These are phyloP conservation scores for Oceanodroma leucorhoa DNA, from an alignment of 2,797 vertebrate species.

Conservation along the genomic window DNA sequence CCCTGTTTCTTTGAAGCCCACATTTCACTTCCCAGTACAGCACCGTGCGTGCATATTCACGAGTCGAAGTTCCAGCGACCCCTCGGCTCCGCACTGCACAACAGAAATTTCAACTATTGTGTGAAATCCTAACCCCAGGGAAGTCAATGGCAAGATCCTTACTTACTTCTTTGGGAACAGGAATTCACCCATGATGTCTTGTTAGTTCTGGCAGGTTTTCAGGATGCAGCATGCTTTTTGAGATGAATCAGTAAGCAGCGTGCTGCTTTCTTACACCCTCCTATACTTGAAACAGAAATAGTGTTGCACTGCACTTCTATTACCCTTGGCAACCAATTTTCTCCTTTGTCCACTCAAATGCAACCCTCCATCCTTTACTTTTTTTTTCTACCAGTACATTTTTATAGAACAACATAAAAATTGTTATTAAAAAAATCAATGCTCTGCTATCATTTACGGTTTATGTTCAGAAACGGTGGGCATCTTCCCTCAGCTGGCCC, in stretches of 20 bases:
- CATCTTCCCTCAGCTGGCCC: not conserved
- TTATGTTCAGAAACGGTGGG: not conserved
- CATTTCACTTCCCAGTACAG: not conserved
- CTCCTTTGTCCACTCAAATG: slow-evolving; percentile 42
- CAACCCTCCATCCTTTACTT: not conserved
- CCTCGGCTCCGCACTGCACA: not conserved
- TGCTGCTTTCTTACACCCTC: not conserved
- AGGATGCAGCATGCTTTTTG: not conserved
- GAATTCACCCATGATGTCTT: slow-evolving; percentile 10
- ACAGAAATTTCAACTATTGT: not conserved
- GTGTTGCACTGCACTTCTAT: not conserved
- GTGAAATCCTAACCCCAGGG: slow-evolving; percentile 2
- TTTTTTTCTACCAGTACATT: not conserved
- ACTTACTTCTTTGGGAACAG: not conserved
- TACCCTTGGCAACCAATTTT: slow-evolving; percentile 44
- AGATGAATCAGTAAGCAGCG: not conserved
- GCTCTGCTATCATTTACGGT: not conserved
- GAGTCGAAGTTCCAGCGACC: not conserved
- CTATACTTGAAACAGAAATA: slow-evolving; percentile 4
- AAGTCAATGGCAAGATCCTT: not conserved
- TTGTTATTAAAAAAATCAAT: slow-evolving; percentile 38
- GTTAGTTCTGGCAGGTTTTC: slow-evolving; percentile 24
- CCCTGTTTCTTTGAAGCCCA: not conserved
- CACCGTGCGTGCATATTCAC: not conserved
- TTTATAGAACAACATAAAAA: slow-evolving; percentile 27